These are phyloP conservation scores for Eupithecia pulchellata DNA, from an alignment of 2,888 invertebrate species.

Conservation along the genomic window DNA sequence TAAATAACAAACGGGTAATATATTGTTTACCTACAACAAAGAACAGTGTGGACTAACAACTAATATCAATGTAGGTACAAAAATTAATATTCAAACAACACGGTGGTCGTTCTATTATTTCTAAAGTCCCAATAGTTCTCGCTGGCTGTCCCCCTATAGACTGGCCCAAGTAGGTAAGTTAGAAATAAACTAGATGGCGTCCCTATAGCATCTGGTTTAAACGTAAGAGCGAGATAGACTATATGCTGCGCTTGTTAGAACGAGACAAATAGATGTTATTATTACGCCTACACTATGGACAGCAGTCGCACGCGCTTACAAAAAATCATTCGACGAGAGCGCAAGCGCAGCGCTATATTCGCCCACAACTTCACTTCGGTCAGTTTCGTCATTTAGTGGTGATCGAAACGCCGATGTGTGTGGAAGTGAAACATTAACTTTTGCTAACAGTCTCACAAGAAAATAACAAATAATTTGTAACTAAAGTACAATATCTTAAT, in stretches of 20 bases:
- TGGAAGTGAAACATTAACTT: conserved; percentile 84
- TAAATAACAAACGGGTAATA: neutral
- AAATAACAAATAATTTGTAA: conserved; percentile 82
- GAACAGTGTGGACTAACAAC: neutral
- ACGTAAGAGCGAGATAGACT: conserved; percentile 54
- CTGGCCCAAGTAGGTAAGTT: conserved; percentile 59
- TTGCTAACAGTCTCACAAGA: conserved; percentile 81
- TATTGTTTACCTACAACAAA: neutral
- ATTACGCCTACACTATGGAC: conserved; percentile 80
- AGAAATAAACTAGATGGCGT: conserved; percentile 75
- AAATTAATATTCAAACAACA: conserved; percentile 7
- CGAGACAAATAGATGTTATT: conserved; percentile 71
- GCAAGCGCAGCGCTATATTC: conserved; percentile 82
- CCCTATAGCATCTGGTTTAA: conserved; percentile 55
- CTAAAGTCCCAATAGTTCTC: conserved; percentile 21
- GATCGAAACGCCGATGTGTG: conserved; percentile 83
- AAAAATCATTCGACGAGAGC: conserved; percentile 78
- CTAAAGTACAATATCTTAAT: conserved; percentile 79
- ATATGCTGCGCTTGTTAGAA: conserved; percentile 54
- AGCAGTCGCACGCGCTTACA: conserved; percentile 81
- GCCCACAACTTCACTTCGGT: conserved; percentile 84
- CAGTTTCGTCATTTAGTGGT: conserved; percentile 83
- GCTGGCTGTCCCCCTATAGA: conserved; percentile 17
- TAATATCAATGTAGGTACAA: neutral
- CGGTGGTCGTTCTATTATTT: neutral